Evolutionary conservation across 2,113 vertebrate species (phyloP).

Genomic region (Bothrops jararaca): DNA sequence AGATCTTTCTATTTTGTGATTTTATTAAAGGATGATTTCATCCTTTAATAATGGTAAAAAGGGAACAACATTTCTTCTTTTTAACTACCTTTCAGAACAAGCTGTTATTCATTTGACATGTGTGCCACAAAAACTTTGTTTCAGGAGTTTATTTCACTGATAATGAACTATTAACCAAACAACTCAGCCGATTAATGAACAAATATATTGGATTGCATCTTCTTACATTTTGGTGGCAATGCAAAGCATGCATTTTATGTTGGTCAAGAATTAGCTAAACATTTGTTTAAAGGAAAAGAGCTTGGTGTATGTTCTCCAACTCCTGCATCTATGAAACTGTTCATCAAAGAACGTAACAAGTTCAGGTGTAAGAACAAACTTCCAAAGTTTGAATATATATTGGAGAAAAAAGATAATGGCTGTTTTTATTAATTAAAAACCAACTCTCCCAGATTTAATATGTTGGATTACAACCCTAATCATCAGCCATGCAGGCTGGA

Average conservation of each 20-base stretch:
- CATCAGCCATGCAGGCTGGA: not conserved
- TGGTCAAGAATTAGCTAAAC: not conserved
- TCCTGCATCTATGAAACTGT: not conserved
- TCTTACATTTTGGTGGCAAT: not conserved
- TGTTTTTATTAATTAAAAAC: not conserved
- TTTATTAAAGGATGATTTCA: not conserved
- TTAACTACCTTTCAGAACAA: not conserved
- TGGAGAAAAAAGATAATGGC: not conserved
- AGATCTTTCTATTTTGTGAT: no score
- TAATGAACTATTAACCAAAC: constrained; percentile 22
- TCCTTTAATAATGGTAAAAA: not conserved
- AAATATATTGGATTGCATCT: constrained; percentile 9
- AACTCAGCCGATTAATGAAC: not conserved
- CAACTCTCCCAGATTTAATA: not conserved
- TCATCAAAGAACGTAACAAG: not conserved
- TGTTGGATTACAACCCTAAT: not conserved
- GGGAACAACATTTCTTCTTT: not conserved
- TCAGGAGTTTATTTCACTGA: not conserved
- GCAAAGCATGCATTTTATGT: not conserved
- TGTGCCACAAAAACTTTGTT: not conserved
- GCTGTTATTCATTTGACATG: not conserved
- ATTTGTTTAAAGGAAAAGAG: not conserved
- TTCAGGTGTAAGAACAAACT: not conserved
- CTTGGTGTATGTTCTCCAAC: not conserved
- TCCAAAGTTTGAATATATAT: not conserved